Conservation (phyloP, 37 sponge, comb jelly and placozoan species). For the Diacarnus erythraeanus region DNA sequence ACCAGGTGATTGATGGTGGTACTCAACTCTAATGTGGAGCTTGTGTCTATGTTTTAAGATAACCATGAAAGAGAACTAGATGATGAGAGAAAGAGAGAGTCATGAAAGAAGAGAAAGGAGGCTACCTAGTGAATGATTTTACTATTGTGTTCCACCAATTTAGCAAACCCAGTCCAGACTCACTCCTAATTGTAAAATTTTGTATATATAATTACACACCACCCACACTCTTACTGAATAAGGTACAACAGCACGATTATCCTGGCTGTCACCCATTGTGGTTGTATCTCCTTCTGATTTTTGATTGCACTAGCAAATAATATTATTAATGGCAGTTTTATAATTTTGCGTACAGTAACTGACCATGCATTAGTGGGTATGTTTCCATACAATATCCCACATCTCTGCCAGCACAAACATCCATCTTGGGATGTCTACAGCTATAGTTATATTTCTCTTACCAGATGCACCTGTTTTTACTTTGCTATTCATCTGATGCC, state of each 20-base stretch:
- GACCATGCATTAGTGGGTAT: constrained; percentile 53
- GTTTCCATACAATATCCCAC: constrained; percentile 63
- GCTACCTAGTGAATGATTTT: too few relatives aligned
- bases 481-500: not conserved
- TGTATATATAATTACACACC: not conserved
- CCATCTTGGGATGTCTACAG: too few relatives aligned
- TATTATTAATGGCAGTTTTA: too few relatives aligned
- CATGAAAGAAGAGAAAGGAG: too few relatives aligned
- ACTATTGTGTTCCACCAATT: constrained; percentile 92
- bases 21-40: too few relatives aligned
- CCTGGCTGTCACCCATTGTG: not conserved
- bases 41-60: too few relatives aligned
- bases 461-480: too few relatives aligned
- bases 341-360: not conserved
- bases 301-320: constrained; percentile 22
- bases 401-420: constrained; percentile 83
- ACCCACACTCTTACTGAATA: constrained; percentile 9
- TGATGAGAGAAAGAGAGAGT: too few relatives aligned
- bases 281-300: not conserved
- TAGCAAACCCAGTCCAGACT: constrained; percentile 88
- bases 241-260: constrained; percentile 1
- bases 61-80: too few relatives aligned
- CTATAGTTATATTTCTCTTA: not conserved
- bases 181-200: constrained; percentile 61
- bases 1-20: too few relatives aligned